A percentile compares a stretch with the other conserved stretches of the same genome.
Conservation (phyloP, 2,797 vertebrate genomes). For the Poecilia picta region DNA sequence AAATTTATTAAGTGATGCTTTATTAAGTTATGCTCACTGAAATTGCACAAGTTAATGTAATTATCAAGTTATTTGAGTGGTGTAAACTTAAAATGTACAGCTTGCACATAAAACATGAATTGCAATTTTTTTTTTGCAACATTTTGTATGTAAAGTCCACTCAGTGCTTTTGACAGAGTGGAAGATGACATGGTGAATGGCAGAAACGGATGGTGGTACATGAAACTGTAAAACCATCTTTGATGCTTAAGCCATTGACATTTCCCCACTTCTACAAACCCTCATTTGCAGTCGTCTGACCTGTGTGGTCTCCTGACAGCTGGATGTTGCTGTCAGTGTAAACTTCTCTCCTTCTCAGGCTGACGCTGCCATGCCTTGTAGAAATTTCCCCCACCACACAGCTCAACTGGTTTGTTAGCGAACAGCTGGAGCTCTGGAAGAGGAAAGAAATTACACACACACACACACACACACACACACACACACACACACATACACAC, state of each 20-base stretch:
- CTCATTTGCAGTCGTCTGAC: slow-evolving; percentile 28
- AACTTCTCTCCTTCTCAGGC: slow-evolving; percentile 60
- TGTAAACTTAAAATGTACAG: no score
- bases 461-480: no score
- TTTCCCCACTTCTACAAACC: slow-evolving; percentile 20
- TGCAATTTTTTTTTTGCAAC: no score
- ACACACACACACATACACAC: slow-evolving; percentile 53
- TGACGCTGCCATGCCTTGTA: slow-evolving; percentile 68
- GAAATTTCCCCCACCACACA: slow-evolving; percentile 83
- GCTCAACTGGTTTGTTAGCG: slow-evolving; percentile 59
- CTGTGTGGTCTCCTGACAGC: slow-evolving; percentile 79
- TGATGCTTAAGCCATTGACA: not conserved
- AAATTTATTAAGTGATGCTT: no score
- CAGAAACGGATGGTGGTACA: not conserved
- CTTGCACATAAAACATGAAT: no score
- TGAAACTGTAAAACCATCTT: not conserved
- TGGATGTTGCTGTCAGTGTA: slow-evolving; percentile 72
- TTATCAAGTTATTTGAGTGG: no score
- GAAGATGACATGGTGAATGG: not conserved
- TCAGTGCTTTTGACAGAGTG: not conserved
- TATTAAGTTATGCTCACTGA: no score
- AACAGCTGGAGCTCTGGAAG: slow-evolving; percentile 72
- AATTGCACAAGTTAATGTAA: no score
- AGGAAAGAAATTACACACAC: slow-evolving; percentile 2
- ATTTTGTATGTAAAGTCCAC: not conserved